Conservation (phyloP, 2,113 vertebrate genomes). For the Chunga burmeisteri region DNA sequence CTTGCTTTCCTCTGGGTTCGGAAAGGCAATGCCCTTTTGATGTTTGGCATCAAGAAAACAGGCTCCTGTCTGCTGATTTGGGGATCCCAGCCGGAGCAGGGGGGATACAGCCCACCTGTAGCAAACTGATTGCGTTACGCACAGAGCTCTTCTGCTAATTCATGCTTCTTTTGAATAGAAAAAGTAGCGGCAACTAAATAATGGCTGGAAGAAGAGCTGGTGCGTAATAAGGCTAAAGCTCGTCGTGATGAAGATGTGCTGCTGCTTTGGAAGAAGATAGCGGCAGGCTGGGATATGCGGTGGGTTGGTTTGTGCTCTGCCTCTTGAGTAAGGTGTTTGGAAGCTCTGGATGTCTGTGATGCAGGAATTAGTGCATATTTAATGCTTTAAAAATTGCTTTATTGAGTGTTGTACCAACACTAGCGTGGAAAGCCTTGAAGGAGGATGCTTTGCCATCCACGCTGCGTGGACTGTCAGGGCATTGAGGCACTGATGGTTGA, state of each 20-base stretch:
- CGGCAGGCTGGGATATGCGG: fast-evolving
- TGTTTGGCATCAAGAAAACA: neutral
- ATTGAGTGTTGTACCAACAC: neutral
- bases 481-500: neutral
- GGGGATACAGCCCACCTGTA: neutral
- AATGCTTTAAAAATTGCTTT: neutral
- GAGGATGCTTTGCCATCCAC: fast-evolving
- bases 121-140: neutral
- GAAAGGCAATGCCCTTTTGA: neutral
- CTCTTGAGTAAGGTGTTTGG: neutral
- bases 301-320: neutral
- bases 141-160: neutral
- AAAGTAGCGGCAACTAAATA: neutral
- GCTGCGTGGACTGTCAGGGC: fast-evolving
- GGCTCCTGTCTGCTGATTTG: neutral
- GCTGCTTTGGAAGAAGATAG: neutral
- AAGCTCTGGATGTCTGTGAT: neutral
- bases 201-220: neutral
- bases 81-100: neutral
- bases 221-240: neutral
- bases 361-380: neutral
- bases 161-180: neutral
- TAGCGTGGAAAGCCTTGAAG: fast-evolving
- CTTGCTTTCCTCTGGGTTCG: neutral
- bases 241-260: neutral